A percentile compares a stretch with the other conserved stretches of the same genome.
phyloP scores from a whole-genome alignment of 2,797 vertebrate species.

The Lophotriccus pileatus region DNA sequence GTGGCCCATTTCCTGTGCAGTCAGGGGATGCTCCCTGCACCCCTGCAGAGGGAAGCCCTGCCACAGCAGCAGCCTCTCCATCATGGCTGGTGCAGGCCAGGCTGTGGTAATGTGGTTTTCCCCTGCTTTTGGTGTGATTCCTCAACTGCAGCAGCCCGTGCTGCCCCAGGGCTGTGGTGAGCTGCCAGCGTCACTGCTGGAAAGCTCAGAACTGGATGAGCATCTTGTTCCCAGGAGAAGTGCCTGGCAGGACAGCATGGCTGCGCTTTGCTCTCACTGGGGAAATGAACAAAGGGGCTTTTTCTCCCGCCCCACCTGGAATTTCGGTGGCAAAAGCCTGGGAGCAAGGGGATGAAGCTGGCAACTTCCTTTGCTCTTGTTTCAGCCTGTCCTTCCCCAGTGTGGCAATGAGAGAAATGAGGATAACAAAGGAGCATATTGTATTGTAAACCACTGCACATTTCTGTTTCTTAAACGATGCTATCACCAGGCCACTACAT shows the following conservation, averaged over 20 bases:
- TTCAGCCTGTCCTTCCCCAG: neutral
- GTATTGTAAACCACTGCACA: rapidly evolving
- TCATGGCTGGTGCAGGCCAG: rapidly evolving
- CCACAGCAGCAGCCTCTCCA: neutral
- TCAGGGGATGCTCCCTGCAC: neutral
- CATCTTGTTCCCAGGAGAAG: neutral
- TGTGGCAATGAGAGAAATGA: neutral
- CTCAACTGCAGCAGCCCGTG: neutral
- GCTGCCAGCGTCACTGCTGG: rapidly evolving
- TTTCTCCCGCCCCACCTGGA: neutral
- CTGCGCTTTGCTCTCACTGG: neutral
- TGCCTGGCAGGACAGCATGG: neutral
- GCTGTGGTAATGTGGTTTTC: neutral
- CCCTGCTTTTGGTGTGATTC: neutral
- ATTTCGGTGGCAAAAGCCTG: neutral
- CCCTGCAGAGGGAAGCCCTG: neutral
- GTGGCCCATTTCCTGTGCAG: neutral
- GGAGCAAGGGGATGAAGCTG: neutral
- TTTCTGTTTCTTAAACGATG: neutral
- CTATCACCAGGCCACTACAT: neutral
- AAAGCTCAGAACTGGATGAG: neutral
- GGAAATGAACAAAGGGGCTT: neutral
- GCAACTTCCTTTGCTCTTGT: neutral
- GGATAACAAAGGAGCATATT: neutral
- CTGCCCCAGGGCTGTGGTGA: neutral